phyloP scores from a whole-genome alignment of 2,113 vertebrate genomes.

The Laticauda laticaudata region DNA sequence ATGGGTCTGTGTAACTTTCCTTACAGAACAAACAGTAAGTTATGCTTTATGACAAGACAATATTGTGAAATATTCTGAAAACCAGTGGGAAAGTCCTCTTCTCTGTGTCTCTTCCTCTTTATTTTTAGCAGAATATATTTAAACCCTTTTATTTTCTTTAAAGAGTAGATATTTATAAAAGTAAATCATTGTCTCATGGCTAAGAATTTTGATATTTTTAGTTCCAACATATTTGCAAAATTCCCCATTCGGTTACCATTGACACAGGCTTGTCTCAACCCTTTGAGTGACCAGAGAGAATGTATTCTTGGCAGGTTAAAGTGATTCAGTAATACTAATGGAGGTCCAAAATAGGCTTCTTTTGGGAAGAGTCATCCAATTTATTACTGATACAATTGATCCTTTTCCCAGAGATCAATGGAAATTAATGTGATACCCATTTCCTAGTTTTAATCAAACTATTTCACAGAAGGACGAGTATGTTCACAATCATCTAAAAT shows the following conservation, averaged over 20 bases:
- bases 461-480: not conserved
- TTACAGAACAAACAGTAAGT: not conserved
- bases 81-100: not conserved
- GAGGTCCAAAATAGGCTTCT: not conserved
- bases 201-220: not conserved
- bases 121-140: not conserved
- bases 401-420: not conserved
- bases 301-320: not conserved
- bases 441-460: not conserved
- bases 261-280: not conserved
- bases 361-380: not conserved
- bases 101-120: not conserved
- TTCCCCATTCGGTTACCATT: not conserved
- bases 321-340: not conserved
- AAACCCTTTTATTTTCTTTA: not conserved
- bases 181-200: not conserved
- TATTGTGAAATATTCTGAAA: not conserved
- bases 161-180: not conserved
- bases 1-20: not conserved
- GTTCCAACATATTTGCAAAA: not conserved
- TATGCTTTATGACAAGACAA: not conserved
- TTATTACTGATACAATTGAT: not conserved
- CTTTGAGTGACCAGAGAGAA: not conserved
- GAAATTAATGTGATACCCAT: not conserved
- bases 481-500: not conserved